Evolutionary conservation across 2,888 invertebrate genomes (phyloP), one percentile per base, ranked within the genome.

Genomic region (Bibio marci): DNA sequence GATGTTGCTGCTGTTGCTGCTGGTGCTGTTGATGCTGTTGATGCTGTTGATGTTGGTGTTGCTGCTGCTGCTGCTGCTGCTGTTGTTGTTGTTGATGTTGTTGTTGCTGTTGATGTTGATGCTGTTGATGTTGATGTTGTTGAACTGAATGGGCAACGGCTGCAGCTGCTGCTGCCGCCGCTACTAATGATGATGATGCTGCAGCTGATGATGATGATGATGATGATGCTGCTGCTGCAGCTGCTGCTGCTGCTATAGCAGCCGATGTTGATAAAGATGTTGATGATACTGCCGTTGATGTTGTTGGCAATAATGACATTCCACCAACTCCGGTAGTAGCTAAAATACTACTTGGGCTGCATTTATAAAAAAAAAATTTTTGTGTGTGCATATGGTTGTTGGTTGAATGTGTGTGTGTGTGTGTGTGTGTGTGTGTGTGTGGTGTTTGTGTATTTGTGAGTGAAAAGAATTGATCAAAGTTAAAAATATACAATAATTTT

Each of bases 51-150:
- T 22, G 22, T 8, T 22, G 22, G 5, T 22, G 22, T 8, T 22
- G 22, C 22, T 22, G 60, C 69, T 65, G 56, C 43, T 47, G 48
- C 48, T 46, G 50, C 49, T 37, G 56, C 50, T 41, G 54, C 50
- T 30, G 55, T 46, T 22, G 22, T 6, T 6, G 22, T 22, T 22
- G 22, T 6, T 22, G 22, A 6, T 22, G 22, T 22, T 22, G 22
- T 8, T 22, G 22, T 8, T 22, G 22, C 8, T 22, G 41, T 33
- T 8, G 41, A 37, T 30, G 41, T 38, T 15, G 44, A 41, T 11
- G 38, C 38, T 22, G 44, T 44, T 41, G 46, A 48, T 40, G 45
- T 43, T 49, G 50, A 63, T 61, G 44, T 41, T 27, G 41, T 35
- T 25, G 44, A 41, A 62, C 39, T 34, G 15, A 37, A 30, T 58